phyloP scores from a whole-genome alignment of 2,888 invertebrate species.

The Lysandra coridon region DNA sequence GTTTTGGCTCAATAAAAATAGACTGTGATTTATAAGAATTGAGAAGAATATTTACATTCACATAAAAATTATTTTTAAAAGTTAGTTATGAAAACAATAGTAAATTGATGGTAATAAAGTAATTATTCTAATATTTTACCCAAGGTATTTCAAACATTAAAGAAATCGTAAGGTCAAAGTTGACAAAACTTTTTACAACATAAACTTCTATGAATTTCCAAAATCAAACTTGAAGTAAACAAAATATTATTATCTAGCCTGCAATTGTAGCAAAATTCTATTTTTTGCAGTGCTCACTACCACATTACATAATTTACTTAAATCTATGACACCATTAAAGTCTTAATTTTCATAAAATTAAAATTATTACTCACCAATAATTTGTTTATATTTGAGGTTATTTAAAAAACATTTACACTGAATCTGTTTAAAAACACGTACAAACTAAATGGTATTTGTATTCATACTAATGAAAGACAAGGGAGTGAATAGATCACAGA shows the following conservation, averaged over 20 bases:
- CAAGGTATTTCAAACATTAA: no score
- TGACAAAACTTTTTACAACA: neutral
- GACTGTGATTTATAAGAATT: no score
- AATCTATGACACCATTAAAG: neutral
- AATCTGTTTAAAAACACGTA: slow-evolving; percentile 16
- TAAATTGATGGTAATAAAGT: no score
- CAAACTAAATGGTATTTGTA: neutral
- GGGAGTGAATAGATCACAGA: slow-evolving; percentile 21
- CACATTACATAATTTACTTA: neutral
- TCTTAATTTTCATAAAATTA: neutral
- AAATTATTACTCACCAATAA: neutral
- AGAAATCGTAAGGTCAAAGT: neutral
- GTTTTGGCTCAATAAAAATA: neutral
- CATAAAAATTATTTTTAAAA: no score
- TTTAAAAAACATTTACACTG: slow-evolving; percentile 29
- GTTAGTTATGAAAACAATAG: no score
- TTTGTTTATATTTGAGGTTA: slow-evolving; percentile 48
- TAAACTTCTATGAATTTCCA: neutral
- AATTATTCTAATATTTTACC: no score
- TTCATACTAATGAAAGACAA: slow-evolving; percentile 21
- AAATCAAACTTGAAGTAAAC: neutral
- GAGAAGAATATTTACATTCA: no score
- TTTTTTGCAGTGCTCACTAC: no score
- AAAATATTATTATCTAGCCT: neutral
- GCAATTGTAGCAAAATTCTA: neutral